Evolutionary conservation across 2,113 vertebrate genomes (phyloP).

Genomic region (Tursiops truncatus): DNA sequence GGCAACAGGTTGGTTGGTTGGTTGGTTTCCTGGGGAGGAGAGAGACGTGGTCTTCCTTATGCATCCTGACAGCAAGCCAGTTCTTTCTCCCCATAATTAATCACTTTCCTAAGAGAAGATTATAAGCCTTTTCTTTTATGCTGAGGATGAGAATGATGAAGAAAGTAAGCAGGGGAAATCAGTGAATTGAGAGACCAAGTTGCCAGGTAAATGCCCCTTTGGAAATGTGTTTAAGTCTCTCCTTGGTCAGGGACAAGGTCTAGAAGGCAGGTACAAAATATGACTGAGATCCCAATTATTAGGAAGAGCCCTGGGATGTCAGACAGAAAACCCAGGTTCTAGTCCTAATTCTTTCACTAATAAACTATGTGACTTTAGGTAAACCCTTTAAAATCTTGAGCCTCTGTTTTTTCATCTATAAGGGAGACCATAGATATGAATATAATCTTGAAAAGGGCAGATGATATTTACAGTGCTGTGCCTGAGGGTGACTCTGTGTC

Average conservation of each 20-base stretch:
- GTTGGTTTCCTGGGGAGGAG: background rate
- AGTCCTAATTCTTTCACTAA: background rate
- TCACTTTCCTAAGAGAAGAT: background rate
- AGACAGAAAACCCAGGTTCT: background rate
- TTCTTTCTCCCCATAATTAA: conserved; percentile 47
- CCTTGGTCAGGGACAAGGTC: background rate
- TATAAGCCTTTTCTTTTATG: background rate
- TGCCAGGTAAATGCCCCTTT: background rate
- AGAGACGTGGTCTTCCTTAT: background rate
- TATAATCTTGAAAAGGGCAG: conserved; percentile 1
- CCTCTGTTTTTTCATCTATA: conserved; percentile 9
- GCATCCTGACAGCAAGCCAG: background rate
- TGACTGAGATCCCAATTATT: background rate
- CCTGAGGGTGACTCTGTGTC: background rate
- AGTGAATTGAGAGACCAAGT: background rate
- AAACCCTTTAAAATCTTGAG: background rate
- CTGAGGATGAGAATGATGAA: background rate
- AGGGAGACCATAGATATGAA: background rate
- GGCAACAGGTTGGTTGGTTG: conserved; percentile 8
- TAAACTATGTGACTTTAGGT: background rate
- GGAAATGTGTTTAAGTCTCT: background rate
- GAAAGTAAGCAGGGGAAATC: conserved; percentile 10
- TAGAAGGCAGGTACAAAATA: background rate
- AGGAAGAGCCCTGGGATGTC: background rate
- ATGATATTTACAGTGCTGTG: background rate